Evolutionary conservation across 2,888 invertebrate species (phyloP), one percentile per base, ranked within the genome.

Genomic region (Achlya flavicornis): DNA sequence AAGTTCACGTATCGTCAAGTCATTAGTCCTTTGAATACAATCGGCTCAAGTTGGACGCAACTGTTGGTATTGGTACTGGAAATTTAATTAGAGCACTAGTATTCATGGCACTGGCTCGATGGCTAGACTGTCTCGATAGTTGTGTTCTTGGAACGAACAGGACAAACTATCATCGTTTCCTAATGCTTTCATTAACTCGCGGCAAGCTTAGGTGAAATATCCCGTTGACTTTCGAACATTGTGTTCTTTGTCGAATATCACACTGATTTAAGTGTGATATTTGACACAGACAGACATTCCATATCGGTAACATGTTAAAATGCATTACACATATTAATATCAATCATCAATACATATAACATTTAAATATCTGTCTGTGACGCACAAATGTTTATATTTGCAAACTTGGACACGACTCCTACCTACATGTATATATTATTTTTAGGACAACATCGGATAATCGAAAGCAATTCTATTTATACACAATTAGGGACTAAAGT

Each of bases 1-100:
- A 66, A 63, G 66, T 63, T 66, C 66, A 63, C 59, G 61, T 63
- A 58, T 61, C 53, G 58, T 38, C 14, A 58, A 48, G n/a, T 57
- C 38, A 58, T 58, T 63, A 61, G 41, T 53, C 63, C 62, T 33
- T 58, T 57, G 53, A 35, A 61, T 57, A 61, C 61, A 61, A 61
- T 58, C 58, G 62, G 41, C 14, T 53, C 62, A 62, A 62, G 63
- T 65, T 63, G 46, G 58, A 63, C 19, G 63, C 65, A 57, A 41
- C 60, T 53, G 46, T 48, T 48, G 26, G 12, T 41, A 19, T 48
- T 48, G 26, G 12, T 41, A 19, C 41, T 12, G 10, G 60, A 43
- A 33, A 41, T 41, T 26, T 16, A 19, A 26, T 60, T 41, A 60
- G 41, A 35, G 19, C 46, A 46, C 46, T 53, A 19, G 53, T 53